phyloP scores from a whole-genome alignment of 2,888 invertebrate genomes.

The Cataglyphis altisquamis region DNA sequence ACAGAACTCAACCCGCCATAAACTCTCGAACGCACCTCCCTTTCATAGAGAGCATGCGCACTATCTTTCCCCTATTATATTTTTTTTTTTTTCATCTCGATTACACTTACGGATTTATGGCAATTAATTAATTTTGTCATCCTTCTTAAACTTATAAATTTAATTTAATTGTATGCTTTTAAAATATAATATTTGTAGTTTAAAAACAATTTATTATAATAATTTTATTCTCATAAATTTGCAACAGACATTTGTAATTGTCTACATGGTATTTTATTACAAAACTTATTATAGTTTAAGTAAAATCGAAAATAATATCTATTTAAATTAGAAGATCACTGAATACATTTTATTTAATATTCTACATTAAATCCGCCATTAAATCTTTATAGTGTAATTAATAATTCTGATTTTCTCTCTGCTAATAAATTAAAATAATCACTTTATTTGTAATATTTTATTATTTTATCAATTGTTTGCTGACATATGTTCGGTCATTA shows the following conservation, averaged over 20 bases:
- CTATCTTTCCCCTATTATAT: slow-evolving; percentile 6
- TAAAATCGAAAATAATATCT: not conserved
- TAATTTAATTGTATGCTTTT: not conserved
- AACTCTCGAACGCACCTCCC: slow-evolving; percentile 69
- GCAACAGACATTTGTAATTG: not conserved
- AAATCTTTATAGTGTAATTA: not conserved
- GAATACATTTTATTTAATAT: not conserved
- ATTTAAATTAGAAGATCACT: not conserved
- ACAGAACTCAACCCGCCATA: slow-evolving; percentile 68
- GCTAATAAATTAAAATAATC: not conserved
- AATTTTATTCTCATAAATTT: not conserved
- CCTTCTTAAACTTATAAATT: not conserved
- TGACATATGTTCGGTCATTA: not conserved
- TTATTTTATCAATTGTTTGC: not conserved
- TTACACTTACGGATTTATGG: not conserved
- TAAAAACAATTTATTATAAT: not conserved
- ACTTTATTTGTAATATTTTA: not conserved
- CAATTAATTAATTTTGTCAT: slow-evolving; percentile 21
- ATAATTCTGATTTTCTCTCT: not conserved
- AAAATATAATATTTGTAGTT: not conserved
- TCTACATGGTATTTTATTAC: not conserved
- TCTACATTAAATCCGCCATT: not conserved
- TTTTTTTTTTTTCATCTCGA: slow-evolving; percentile 36
- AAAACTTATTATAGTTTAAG: not conserved
- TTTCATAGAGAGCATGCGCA: slow-evolving; percentile 65